Base-by-base conservation (phyloP, 2,888 invertebrate species). In the Mythimna lalbum region DNA sequence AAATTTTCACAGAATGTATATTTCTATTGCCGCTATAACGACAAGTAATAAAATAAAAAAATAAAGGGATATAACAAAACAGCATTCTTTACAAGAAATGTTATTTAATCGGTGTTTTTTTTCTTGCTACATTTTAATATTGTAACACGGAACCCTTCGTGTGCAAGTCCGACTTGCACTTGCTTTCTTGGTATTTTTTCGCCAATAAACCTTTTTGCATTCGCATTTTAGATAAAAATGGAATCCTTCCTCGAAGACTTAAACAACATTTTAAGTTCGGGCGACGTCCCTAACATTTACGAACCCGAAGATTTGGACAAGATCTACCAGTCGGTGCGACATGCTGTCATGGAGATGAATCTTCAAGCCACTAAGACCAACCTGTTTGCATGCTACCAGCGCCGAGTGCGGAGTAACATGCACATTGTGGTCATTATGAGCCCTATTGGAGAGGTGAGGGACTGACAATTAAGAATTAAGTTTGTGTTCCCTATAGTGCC, bases 211-310 rank as follows among this genome's bases (percentile, higher is more conserved):
- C 3, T 36, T 23, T 23, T 10, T 9, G 9, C 17, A 21, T 36
- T 56, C 6, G n/a, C 6, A 7, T 56, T 36, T 21, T 1, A 59
- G 97, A 98, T 99, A 63, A 98, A 98, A 96, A 97, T 97, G 93
- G 98, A 98, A 87, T 97, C 97, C 0, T 99, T 98, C 92, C 95
- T 99, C 63, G 98, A 99, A 90, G 99, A 99, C 86, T 95, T 99
- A 59, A 99, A 98, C 93, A 98, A 98, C 88, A 96, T 99, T 64
- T 91, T 99, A 33, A 98, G 98, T 89, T 98, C 98, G 14, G 99
- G 99, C 0, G 98, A 99, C 90, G 98, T 99, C 4, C 98, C 99
- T 0, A 99, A 98, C 88, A 97, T 99, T 27, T 99, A 98, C 91
- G 97, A 98, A 66, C 96, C 97, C 3, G 99, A 99, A 82, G 99